Conservation (phyloP, 1,140 invertebrate species). For the Gyrodactylus bullatarudis region DNA sequence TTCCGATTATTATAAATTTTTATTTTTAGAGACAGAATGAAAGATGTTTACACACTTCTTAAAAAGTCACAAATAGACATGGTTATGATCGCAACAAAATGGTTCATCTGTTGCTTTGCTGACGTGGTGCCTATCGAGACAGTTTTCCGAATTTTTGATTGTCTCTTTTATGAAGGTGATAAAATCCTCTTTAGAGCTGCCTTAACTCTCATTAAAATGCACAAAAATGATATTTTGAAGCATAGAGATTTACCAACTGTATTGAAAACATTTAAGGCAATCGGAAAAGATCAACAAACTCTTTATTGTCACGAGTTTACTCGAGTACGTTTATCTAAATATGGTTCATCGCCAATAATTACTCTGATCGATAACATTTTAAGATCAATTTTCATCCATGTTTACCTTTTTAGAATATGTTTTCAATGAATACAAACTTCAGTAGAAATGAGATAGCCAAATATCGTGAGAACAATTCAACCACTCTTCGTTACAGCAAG, state of each 20-base stretch:
- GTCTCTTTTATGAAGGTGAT: slow-evolving; percentile 59
- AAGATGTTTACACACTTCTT: neutral
- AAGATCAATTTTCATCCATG: too few species aligned
- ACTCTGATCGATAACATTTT: too few species aligned
- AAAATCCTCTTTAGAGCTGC: slow-evolving; percentile 54
- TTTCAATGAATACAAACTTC: too few species aligned
- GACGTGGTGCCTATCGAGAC: slow-evolving; percentile 57
- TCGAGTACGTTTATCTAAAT: too few species aligned
- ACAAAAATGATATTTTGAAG: neutral
- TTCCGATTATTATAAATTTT: neutral
- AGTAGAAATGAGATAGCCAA: too few species aligned
- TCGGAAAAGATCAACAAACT: neutral
- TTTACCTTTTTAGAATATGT: too few species aligned
- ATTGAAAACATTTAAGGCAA: neutral
- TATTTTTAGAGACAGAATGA: neutral
- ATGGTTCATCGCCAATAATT: too few species aligned
- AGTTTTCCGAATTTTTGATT: slow-evolving; percentile 63
- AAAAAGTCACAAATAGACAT: neutral
- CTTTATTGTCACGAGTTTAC: neutral
- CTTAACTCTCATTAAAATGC: slow-evolving; percentile 36
- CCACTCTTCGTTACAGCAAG: too few species aligned
- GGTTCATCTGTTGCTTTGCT: slow-evolving; percentile 63
- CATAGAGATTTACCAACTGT: neutral
- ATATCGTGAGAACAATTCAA: too few species aligned
- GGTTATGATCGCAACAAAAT: slow-evolving; percentile 32